Evolutionary conservation across 1,140 invertebrate species (phyloP).

Genomic region (Pristionchus pacificus): DNA sequence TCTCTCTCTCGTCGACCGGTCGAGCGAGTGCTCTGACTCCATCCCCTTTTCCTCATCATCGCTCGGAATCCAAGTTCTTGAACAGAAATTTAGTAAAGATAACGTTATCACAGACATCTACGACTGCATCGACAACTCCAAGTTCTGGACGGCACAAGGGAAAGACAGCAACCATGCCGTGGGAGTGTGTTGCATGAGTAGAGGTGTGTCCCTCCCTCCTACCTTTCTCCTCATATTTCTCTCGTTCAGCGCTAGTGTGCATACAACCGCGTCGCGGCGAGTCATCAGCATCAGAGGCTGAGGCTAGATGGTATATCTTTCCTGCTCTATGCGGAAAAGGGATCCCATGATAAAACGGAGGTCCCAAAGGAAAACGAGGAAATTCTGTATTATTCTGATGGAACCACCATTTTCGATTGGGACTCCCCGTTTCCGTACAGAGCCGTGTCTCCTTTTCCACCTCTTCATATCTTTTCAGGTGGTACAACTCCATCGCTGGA

Average conservation of each 20-base stretch:
- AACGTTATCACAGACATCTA: slow-evolving; percentile 48
- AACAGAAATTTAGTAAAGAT: slow-evolving; percentile 6
- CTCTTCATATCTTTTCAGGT: too few relatives aligned
- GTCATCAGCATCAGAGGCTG: slow-evolving; percentile 36
- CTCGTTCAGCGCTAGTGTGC: slow-evolving; percentile 47
- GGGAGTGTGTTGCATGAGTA: slow-evolving; percentile 53
- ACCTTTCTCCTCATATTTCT: too few relatives aligned
- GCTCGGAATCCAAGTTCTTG: not conserved
- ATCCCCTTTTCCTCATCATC: not conserved
- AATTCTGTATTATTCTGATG: too few relatives aligned
- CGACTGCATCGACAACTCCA: slow-evolving; percentile 54
- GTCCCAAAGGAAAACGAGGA: too few relatives aligned
- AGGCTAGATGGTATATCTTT: slow-evolving; percentile 44
- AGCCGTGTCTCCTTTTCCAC: too few relatives aligned
- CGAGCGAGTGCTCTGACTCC: not conserved
- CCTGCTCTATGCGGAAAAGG: too few relatives aligned
- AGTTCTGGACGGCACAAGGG: slow-evolving; percentile 48
- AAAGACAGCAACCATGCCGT: slow-evolving; percentile 14
- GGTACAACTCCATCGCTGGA: slow-evolving; percentile 50
- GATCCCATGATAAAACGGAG: too few relatives aligned
- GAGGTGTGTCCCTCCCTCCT: slow-evolving; percentile 8
- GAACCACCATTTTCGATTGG: too few relatives aligned
- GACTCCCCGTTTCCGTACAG: too few relatives aligned
- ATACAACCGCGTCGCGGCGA: slow-evolving; percentile 54
- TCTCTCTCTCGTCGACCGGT: too few relatives aligned